Evolutionary conservation across 2,888 invertebrate genomes (phyloP).

Genomic region (Gandaritis pyraliata): DNA sequence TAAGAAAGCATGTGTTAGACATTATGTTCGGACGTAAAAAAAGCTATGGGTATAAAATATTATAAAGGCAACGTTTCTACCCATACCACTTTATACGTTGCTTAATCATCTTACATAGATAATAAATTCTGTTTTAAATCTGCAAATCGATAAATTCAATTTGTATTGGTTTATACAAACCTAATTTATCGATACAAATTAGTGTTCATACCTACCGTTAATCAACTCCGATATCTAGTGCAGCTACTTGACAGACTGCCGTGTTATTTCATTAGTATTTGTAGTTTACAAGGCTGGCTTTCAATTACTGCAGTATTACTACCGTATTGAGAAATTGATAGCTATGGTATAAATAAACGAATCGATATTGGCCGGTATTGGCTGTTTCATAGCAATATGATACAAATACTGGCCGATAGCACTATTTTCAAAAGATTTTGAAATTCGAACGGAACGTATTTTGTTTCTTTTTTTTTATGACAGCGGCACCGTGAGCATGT

Average conservation of each 20-base stretch:
- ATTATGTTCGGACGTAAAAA: too few species aligned
- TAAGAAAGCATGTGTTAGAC: too few species aligned
- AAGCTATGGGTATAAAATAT: too few species aligned
- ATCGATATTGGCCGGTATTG: constrained; percentile 30
- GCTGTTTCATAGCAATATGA: constrained; percentile 22
- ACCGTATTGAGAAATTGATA: constrained; percentile 25
- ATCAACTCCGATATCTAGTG: constrained; percentile 49
- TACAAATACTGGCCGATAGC: neutral
- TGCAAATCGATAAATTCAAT: too few species aligned
- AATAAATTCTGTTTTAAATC: too few species aligned
- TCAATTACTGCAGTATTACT: constrained; percentile 24
- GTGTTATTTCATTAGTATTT: constrained; percentile 40
- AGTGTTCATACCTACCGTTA: constrained; percentile 38
- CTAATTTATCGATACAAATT: constrained; percentile 27
- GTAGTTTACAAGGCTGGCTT: constrained; percentile 30
- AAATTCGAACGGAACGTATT: neutral
- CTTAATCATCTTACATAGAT: too few species aligned
- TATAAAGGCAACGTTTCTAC: too few species aligned
- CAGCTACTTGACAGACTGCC: constrained; percentile 44
- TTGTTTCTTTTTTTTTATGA: neutral
- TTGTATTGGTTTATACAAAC: neutral
- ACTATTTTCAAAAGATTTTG: neutral
- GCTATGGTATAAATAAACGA: constrained; percentile 25
- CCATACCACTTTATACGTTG: too few species aligned
- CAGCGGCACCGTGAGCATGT: too few species aligned